Evolutionary conservation across 2,888 invertebrate species (phyloP), one percentile per base, ranked within the genome.

Genomic region (Linyphia triangularis): DNA sequence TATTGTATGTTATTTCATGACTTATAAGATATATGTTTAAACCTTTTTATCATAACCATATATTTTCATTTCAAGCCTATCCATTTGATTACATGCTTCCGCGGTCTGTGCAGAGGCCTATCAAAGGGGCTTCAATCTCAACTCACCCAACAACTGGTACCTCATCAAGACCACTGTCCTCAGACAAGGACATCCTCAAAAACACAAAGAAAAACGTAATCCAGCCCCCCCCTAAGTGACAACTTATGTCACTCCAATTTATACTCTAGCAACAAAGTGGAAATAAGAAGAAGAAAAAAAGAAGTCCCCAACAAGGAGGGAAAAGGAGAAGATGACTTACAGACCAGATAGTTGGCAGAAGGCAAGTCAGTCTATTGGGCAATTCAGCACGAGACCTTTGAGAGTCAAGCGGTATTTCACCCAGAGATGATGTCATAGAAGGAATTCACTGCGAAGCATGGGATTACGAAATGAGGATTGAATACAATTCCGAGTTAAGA

Each of bases 161-260:
- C n/a, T 16, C 51, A 51, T 51, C 51, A 51, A 51, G n/a, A 51
- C n/a, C 51, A 40, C 51, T n/a, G 10, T 16, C 63, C 24, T 24
- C 26, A 9, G 16, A n/a, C 63, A 10, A 63, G 16, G 24, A 24
- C 63, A 26, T 63, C 16, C 63, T 24, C 24, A 16, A 22, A 28
- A 24, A n/a, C 24, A 28, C 28, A 26, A 63, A 63, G 26, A n/a
- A 63, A 28, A 63, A 63, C 51, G 51, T n/a, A 51, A 51, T 51
- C 51, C n/a, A n/a, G n/a, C n/a, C n/a, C n/a, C n/a, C 16, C 51
- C 51, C 13, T 19, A 57, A 22, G 26, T 33, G 51, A 57, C 51
- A 30, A n/a, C 57, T 33, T 30, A 33, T 73, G 30, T 59, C 73
- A 73, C 51, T 73, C 19, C 16, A 59, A 73, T 57, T 73, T 57